phyloP scores from a whole-genome alignment of 1,140 invertebrate genomes.

The Aphelenchoides besseyi region DNA sequence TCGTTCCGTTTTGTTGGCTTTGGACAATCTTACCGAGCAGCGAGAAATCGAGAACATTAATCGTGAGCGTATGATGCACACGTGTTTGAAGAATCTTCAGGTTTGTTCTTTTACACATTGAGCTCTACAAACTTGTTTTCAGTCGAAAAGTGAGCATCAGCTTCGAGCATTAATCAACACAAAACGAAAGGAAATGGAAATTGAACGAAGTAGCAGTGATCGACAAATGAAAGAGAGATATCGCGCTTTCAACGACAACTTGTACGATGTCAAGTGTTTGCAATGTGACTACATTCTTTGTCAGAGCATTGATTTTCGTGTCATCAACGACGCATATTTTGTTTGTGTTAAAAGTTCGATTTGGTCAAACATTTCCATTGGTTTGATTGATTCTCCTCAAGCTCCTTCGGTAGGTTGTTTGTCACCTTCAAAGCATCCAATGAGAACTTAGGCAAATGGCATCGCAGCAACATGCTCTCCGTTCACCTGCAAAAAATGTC shows the following conservation, averaged over 20 bases:
- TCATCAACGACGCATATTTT: conserved; percentile 17
- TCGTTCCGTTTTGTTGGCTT: conserved; percentile 36
- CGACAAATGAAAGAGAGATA: conserved; percentile 19
- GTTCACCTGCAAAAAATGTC: not conserved
- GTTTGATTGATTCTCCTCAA: conserved; percentile 4
- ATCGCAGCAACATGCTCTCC: not conserved
- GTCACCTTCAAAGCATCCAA: not conserved
- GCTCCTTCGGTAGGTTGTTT: conserved; percentile 14
- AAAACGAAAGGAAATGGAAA: conserved; percentile 7
- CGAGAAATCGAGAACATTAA: conserved; percentile 47
- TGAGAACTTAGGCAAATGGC: not conserved
- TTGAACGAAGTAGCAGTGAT: conserved; percentile 1
- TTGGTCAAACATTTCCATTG: conserved; percentile 19
- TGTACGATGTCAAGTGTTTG: conserved; percentile 15
- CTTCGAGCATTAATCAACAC: not conserved
- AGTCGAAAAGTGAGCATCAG: conserved; percentile 9
- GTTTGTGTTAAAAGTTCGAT: conserved; percentile 21
- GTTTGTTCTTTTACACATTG: conserved; percentile 21
- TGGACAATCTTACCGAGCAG: conserved; percentile 32
- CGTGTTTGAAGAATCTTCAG: conserved; percentile 27
- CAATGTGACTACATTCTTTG: conserved; percentile 15
- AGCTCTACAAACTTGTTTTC: conserved; percentile 17
- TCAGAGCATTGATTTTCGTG: conserved; percentile 14
- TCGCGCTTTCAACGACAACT: conserved; percentile 11
- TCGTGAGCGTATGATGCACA: conserved; percentile 41